Base-by-base conservation (phyloP, 1,140 invertebrate genomes). In the Stegodyphus dumicola region DNA sequence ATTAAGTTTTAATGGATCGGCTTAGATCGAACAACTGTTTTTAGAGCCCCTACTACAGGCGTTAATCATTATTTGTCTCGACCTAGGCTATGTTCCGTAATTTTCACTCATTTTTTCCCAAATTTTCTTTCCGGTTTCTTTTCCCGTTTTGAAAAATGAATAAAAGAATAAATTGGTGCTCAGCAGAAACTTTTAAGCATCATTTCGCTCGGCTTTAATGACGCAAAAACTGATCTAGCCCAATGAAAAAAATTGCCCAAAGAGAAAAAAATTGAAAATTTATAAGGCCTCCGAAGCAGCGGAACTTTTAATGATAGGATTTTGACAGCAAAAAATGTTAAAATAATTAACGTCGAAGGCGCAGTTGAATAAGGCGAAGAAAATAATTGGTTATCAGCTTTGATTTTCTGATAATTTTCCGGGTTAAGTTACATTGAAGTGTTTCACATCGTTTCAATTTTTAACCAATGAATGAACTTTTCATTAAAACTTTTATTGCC, bases 61-160 rank as follows among this genome's bases (percentile, higher is more conserved):
- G 64, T 85, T 85, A 85, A 85, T 85, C 81, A 85, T 85, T 85
- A 85, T 85, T 85, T 85, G 81, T 85, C 81, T 85, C 74, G 81
- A 85, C 81, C 81, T 76, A 33, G 33, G 33, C 33, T 33, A 33
- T 33, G 33, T 74, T 51, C 60, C 52, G 17, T 33, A 83, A 66
- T 83, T 83, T 73, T 64, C 60, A 7, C 48, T 65, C 60, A n/a
- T 51, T 56, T 81, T 83, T 75, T 60, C n/a, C 33, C 52, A 70
- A 18, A 54, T 79, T 79, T 79, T 79, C 18, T 54, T 69, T 48
- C 64, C 48, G 11, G 11, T 83, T 69, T 52, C 73, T 69, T 75
- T 67, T 73, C 66, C 70, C 33, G 6, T 54, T 74, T 56, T 51
- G 13, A 65, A 85, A 85, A 85, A 85, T 85, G 81, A 85, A 85